These are phyloP conservation scores for Tachyglossus aculeatus DNA, from an alignment of 2,797 vertebrate genomes.

Conservation along the genomic window DNA sequence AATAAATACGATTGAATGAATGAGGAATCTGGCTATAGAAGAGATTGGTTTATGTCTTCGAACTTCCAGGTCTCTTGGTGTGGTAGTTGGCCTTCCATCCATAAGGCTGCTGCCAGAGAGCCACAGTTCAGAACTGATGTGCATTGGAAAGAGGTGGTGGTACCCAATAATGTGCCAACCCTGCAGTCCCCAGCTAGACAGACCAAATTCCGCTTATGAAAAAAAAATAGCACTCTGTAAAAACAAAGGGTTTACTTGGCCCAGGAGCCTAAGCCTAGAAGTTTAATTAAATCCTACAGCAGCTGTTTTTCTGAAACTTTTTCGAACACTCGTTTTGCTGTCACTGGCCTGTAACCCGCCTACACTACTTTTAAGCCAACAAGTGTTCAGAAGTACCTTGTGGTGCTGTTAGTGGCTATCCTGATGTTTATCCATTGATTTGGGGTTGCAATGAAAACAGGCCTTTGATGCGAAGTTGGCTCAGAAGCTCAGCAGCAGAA, in stretches of 20 bases:
- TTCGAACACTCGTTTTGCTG: constrained; percentile 34
- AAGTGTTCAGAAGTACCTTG: constrained; percentile 22
- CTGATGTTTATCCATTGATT: constrained; percentile 30
- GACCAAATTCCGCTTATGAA: background rate
- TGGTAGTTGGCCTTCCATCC: background rate
- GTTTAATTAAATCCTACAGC: constrained; percentile 19
- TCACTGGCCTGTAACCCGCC: constrained; percentile 23
- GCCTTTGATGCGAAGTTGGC: constrained; percentile 36
- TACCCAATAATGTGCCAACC: background rate
- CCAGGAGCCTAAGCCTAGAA: background rate
- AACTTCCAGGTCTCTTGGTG: no score
- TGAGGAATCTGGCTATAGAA: no score
- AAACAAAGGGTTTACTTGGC: constrained; percentile 28
- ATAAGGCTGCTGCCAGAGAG: background rate
- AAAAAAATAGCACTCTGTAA: background rate
- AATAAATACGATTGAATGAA: no score
- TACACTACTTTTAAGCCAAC: constrained; percentile 18
- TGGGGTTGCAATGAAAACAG: constrained; percentile 22
- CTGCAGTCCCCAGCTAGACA: background rate
- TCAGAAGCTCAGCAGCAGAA: background rate
- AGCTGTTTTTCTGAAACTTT: constrained; percentile 38
- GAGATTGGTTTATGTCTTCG: no score
- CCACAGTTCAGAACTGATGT: background rate
- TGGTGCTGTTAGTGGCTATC: constrained; percentile 34
- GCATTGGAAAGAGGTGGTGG: rapidly evolving